phyloP scores from a whole-genome alignment of 2,113 vertebrate genomes.

The Rissa tridactyla region DNA sequence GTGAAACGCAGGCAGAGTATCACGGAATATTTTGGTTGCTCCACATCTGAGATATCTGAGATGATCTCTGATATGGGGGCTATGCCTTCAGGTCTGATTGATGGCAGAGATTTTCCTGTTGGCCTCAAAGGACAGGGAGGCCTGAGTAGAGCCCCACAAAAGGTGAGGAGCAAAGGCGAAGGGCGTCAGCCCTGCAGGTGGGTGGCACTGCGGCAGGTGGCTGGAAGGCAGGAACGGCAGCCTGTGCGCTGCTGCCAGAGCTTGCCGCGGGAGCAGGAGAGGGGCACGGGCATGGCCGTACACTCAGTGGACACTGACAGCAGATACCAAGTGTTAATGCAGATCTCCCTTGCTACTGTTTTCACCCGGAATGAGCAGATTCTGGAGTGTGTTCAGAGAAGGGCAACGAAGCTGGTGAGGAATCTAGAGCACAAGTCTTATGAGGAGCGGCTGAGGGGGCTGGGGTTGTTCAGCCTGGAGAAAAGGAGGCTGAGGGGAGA shows the following conservation, averaged over 20 bases:
- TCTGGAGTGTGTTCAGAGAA: no score
- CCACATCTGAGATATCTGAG: no score
- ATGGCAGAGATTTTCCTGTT: not conserved
- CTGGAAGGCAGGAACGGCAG: not conserved
- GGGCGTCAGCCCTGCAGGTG: not conserved
- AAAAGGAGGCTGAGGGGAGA: no score
- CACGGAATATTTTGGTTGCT: not conserved
- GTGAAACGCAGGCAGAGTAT: not conserved
- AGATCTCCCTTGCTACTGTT: not conserved
- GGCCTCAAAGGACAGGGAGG: not conserved
- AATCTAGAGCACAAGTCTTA: no score
- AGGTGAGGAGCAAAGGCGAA: not conserved
- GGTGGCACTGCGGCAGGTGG: no score
- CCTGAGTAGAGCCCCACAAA: not conserved
- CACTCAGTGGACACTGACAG: not conserved
- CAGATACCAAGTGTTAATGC: accelerated
- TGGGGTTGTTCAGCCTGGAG: no score
- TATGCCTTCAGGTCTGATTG: not conserved
- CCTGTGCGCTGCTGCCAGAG: not conserved
- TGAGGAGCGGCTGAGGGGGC: no score
- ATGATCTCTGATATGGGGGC: not conserved
- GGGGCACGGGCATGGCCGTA: accelerated
- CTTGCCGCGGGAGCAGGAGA: not conserved
- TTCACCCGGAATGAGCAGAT: not conserved
- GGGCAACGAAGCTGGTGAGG: no score